Conservation (phyloP, 2,797 vertebrate genomes). For the Helarctos malayanus region DNA sequence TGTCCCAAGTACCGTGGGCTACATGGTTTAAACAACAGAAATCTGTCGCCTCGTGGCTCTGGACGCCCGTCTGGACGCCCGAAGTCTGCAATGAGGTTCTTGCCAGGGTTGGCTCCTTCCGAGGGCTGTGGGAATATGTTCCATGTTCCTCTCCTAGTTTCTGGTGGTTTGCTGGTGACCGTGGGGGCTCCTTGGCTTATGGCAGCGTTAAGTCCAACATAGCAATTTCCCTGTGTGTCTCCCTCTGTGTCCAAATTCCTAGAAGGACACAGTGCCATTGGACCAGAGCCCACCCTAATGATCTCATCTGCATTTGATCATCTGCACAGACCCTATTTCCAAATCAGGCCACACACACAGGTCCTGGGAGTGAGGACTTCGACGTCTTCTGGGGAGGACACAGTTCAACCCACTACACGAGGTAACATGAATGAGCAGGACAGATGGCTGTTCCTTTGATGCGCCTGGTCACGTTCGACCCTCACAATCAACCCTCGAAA, state of each 20-base stretch:
- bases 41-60: neutral
- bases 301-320: neutral
- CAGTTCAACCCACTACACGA: neutral
- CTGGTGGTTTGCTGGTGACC: neutral
- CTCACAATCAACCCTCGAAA: neutral
- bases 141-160: neutral
- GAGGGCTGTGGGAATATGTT: neutral
- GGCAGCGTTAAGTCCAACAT: neutral
- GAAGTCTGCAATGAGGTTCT: neutral
- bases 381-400: neutral
- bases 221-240: neutral
- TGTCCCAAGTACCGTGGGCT: neutral
- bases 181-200: neutral
- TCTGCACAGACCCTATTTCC: neutral
- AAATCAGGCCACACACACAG: neutral
- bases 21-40: neutral
- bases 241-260: neutral
- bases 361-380: neutral
- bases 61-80: neutral
- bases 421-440: neutral
- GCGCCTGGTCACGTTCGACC: accelerated
- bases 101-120: neutral
- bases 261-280: neutral
- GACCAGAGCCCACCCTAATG: neutral
- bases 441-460: neutral